Evolutionary conservation across 2,888 invertebrate species (phyloP).

Genomic region (Timema cristinae): DNA sequence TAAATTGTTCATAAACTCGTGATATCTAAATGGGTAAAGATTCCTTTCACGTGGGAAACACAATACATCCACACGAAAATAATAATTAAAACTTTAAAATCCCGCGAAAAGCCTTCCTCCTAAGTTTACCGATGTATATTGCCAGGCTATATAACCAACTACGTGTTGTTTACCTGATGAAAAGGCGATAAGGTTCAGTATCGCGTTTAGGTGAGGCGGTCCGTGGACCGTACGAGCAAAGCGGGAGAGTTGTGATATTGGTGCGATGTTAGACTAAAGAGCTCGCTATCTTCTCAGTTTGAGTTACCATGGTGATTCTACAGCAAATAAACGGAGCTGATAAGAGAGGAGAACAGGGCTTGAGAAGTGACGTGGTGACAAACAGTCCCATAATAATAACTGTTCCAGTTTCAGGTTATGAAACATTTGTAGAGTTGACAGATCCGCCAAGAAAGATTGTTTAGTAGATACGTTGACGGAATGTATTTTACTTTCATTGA

Average conservation of each 20-base stretch:
- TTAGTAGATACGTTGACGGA: too few relatives aligned
- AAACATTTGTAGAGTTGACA: too few relatives aligned
- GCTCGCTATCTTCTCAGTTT: neutral
- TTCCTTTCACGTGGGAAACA: too few relatives aligned
- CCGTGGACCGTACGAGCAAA: neutral
- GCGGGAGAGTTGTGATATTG: slow-evolving; percentile 1
- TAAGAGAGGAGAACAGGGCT: slow-evolving; percentile 8
- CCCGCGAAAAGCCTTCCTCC: slow-evolving; percentile 9
- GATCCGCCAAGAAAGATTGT: too few relatives aligned
- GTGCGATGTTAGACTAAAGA: slow-evolving; percentile 11
- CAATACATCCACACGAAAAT: neutral
- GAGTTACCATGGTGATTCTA: slow-evolving; percentile 10
- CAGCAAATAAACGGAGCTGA: slow-evolving; percentile 13
- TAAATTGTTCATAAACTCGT: too few relatives aligned
- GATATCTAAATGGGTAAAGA: too few relatives aligned
- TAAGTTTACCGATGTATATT: slow-evolving; percentile 9
- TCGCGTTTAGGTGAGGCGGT: neutral
- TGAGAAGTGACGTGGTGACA: too few relatives aligned
- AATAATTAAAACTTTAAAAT: neutral
- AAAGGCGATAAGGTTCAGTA: slow-evolving; percentile 5
- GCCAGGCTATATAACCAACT: neutral
- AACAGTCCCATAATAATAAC: too few relatives aligned
- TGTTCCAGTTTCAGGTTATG: too few relatives aligned
- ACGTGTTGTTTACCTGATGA: slow-evolving; percentile 6
- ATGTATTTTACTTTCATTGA: too few relatives aligned